Conservation (phyloP, 1,140 invertebrate genomes). For the Drosophila hydei region DNA sequence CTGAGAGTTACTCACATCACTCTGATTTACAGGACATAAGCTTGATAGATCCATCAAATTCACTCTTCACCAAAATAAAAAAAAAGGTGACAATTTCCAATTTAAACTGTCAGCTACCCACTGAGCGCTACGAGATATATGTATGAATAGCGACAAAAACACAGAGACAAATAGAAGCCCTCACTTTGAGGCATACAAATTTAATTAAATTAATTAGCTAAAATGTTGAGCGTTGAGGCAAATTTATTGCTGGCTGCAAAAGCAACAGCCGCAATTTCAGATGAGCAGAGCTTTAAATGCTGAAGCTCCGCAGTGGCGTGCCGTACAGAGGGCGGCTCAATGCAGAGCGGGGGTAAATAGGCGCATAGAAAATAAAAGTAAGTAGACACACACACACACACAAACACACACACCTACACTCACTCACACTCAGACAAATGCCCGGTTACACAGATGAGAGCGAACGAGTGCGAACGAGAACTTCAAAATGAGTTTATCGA, state of each 20-base stretch:
- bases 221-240: slow-evolving; percentile 49
- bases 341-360: slow-evolving; percentile 35
- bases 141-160: not conserved
- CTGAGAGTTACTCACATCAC: not conserved
- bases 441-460: not conserved
- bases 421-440: not conserved
- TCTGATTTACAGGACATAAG: slow-evolving; percentile 7
- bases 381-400: slow-evolving; percentile 37
- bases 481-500: slow-evolving; percentile 83
- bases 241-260: slow-evolving; percentile 53
- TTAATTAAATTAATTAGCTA: slow-evolving; percentile 71
- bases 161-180: slow-evolving; percentile 2
- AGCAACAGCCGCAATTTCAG: slow-evolving; percentile 49
- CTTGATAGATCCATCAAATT: slow-evolving; percentile 37
- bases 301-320: slow-evolving; percentile 7
- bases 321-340: too few relatives aligned
- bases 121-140: slow-evolving; percentile 15
- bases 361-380: slow-evolving; percentile 76
- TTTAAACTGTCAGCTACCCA: slow-evolving; percentile 34
- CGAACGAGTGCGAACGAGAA: slow-evolving; percentile 39
- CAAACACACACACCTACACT: slow-evolving; percentile 4
- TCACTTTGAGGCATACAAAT: slow-evolving; percentile 52
- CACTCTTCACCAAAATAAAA: not conserved
- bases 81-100: slow-evolving; percentile 47
- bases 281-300: slow-evolving; percentile 50